These are phyloP conservation scores for Phania funesta DNA, from an alignment of 2,888 invertebrate species.

Conservation along the genomic window DNA sequence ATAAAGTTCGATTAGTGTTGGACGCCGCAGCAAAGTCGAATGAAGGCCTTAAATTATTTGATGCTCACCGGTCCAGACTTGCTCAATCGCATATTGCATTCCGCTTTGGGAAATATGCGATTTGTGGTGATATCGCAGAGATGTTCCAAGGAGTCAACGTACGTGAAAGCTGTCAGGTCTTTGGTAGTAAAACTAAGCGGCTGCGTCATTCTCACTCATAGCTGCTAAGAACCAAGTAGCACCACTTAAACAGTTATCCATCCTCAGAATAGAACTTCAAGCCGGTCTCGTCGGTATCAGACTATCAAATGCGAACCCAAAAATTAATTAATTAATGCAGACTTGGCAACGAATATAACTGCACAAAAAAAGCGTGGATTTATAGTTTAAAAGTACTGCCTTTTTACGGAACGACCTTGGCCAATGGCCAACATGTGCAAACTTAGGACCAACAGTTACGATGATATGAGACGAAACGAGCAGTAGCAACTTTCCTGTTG, in stretches of 20 bases:
- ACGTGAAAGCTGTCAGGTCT: slow-evolving; percentile 52
- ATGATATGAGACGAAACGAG: slow-evolving; percentile 24
- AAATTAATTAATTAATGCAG: slow-evolving; percentile 36
- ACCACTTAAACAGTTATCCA: no score
- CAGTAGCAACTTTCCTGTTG: slow-evolving; percentile 44
- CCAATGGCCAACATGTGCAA: slow-evolving; percentile 32
- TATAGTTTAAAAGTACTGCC: slow-evolving; percentile 49
- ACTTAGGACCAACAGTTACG: neutral
- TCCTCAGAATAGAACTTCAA: no score
- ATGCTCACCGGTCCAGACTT: no score
- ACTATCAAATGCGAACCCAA: slow-evolving; percentile 24
- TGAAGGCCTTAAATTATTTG: no score
- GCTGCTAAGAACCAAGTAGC: slow-evolving; percentile 52
- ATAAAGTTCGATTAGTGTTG: no score
- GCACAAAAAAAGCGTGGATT: neutral
- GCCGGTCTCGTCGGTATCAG: slow-evolving; percentile 4
- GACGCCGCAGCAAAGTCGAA: no score
- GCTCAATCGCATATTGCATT: no score
- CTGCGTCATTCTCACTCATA: slow-evolving; percentile 21
- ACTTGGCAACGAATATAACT: slow-evolving; percentile 57
- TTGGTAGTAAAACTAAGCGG: neutral
- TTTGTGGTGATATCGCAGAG: no score
- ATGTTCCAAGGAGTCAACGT: no score
- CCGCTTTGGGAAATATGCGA: no score
- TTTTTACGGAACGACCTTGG: slow-evolving; percentile 20